phyloP scores from a whole-genome alignment of 1,140 invertebrate species.

The Camponotus pennsylvanicus region DNA sequence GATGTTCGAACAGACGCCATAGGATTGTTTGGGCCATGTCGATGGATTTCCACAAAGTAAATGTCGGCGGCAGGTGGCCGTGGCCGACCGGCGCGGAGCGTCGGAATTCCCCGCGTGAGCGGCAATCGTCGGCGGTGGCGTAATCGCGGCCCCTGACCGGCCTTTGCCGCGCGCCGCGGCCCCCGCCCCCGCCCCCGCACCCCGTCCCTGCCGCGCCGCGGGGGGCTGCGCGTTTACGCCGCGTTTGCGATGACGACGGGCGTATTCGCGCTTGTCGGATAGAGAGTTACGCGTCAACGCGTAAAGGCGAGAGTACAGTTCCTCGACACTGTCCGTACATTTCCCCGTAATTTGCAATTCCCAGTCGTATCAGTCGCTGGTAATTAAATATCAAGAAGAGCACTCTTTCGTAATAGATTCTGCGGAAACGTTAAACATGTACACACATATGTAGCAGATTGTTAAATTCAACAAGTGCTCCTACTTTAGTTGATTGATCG shows the following conservation, averaged over 20 bases:
- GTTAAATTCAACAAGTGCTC: constrained; percentile 29
- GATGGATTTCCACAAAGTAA: constrained; percentile 78
- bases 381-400: constrained; percentile 54
- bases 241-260: constrained; percentile 49
- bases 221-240: constrained; percentile 67
- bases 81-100: constrained; percentile 3
- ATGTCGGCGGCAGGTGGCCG: constrained; percentile 73
- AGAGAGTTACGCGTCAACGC: background rate
- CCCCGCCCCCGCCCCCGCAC: too few relatives aligned
- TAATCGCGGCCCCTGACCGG: constrained; percentile 62
- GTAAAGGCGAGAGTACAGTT: constrained; percentile 27
- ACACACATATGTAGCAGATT: background rate
- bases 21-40: constrained; percentile 62
- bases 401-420: constrained; percentile 8
- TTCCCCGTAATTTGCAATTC: constrained; percentile 36
- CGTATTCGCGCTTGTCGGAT: constrained; percentile 55
- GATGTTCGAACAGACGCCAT: constrained; percentile 73
- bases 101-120: constrained; percentile 62
- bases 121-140: constrained; percentile 68
- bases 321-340: constrained; percentile 1
- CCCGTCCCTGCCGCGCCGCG: constrained; percentile 64
- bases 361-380: background rate
- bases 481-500: constrained; percentile 9
- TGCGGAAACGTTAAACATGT: background rate
- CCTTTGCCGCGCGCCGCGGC: constrained; percentile 65